A percentile compares a stretch with the other conserved stretches of the same genome.
Evolutionary conservation across 2,888 invertebrate species (phyloP).

Genomic region (Leptinotarsa rubiginosa): DNA sequence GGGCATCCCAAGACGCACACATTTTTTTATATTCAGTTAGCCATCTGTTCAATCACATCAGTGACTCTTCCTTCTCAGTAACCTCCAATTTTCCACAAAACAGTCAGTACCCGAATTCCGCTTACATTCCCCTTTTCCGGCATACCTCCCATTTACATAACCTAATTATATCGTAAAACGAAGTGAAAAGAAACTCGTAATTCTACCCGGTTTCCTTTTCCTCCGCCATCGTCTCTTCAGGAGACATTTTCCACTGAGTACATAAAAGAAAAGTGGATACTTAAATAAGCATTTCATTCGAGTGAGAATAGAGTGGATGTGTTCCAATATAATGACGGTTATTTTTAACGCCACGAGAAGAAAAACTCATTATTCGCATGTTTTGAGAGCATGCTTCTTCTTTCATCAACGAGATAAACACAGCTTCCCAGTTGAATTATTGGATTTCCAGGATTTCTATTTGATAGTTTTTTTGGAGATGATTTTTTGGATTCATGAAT

Average conservation of each 20-base stretch:
- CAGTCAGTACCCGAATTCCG: not conserved
- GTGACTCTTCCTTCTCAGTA: not conserved
- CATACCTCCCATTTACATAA: slow-evolving; percentile 1
- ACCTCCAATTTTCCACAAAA: not conserved
- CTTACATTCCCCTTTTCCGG: not conserved
- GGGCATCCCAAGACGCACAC: no score
- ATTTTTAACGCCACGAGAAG: not conserved
- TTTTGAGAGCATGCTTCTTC: not conserved
- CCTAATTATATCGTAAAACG: not conserved
- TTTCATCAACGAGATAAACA: not conserved
- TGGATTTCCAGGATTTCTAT: no score
- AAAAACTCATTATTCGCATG: slow-evolving; percentile 3
- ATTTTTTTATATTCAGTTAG: no score
- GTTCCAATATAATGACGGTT: not conserved
- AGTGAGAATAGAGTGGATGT: slow-evolving; percentile 13
- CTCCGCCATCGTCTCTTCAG: not conserved
- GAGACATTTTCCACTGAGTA: not conserved
- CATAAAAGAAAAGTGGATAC: slow-evolving; percentile 9
- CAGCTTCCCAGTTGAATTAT: no score
- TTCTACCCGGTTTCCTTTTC: not conserved
- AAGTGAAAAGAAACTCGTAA: slow-evolving; percentile 8
- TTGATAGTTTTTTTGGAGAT: no score
- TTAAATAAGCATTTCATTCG: slow-evolving; percentile 13
- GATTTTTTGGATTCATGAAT: no score
- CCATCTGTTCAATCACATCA: no score